Base-by-base conservation (phyloP, 2,797 vertebrate genomes). In the Pseudopleuronectes americanus region DNA sequence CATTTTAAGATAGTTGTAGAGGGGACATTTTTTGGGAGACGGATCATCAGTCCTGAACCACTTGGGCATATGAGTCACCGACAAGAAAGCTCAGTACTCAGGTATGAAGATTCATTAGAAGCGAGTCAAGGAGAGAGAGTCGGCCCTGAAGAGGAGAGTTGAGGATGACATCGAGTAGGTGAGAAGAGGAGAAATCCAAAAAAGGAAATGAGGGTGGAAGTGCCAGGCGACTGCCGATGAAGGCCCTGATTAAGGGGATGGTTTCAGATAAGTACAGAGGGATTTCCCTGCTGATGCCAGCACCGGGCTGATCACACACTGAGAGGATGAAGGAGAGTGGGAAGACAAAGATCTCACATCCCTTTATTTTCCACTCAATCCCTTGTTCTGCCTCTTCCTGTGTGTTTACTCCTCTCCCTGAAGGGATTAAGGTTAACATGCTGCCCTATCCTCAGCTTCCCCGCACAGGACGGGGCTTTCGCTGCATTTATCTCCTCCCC, bases 351-450 rank as follows among this genome's bases (percentile, higher is more conserved):
- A 91, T 90, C 89, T 88, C 69, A 75, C 77, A 83, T 86, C 73
- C 78, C 80, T 78, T 80, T 83, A 58, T 86, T 85, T 87, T 54
- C 76, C 78, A 57, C 87, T 83, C 86, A 89, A 89, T 88, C 84
- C 80, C 83, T 69, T 83, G 80, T 80, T 84, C 81, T 74, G 14
- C 43, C 80, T 79, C 71, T 76, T 79, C 73, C 80, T 72, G 77
- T 84, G 79, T 82, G 81, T 85, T 88, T 80, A 78, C 38, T 76
- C 60, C 64, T 69, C 68, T 90, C 88, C 74, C 89, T 71, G 86
- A 83, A 76, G 80, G 81, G 86, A 91, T 91, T 90, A 92, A 85
- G 83, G 89, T 90, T 89, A 92, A 92, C 90, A 88, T 78, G 85
- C 80, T 72, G 82, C 80, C 68, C 88, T 87, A 86, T 79, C 84